A percentile compares a stretch with the other conserved stretches of the same genome.
phyloP scores from a whole-genome alignment of 2,113 vertebrate genomes.

The Tor tambroides region DNA sequence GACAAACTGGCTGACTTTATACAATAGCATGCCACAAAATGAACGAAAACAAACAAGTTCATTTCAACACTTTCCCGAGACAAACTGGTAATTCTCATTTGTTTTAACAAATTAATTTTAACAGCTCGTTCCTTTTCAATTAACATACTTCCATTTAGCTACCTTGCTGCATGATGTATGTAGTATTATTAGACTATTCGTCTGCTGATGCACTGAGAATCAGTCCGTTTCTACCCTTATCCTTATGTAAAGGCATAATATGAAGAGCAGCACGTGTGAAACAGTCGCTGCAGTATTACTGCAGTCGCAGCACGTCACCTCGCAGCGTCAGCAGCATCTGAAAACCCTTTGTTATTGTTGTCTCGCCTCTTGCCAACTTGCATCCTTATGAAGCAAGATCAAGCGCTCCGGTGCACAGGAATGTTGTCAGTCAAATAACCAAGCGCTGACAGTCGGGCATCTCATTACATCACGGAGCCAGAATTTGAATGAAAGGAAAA shows the following conservation, averaged over 20 bases:
- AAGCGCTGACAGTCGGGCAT: background rate
- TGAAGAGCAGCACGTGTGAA: constrained; percentile 10
- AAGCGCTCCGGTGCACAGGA: background rate
- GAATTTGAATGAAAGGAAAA: too few relatives aligned
- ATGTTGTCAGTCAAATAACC: constrained; percentile 6
- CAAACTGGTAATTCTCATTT: background rate
- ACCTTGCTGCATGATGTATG: background rate
- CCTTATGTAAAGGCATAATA: background rate
- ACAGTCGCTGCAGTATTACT: constrained; percentile 46
- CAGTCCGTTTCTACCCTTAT: background rate
- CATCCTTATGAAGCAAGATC: constrained; percentile 37
- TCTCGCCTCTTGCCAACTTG: constrained; percentile 47
- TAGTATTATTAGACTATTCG: background rate
- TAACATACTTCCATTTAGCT: background rate
- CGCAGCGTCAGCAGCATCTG: constrained; percentile 53
- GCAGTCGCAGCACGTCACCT: constrained; percentile 54
- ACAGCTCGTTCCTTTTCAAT: background rate
- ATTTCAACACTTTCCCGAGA: too few relatives aligned
- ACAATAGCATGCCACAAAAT: background rate
- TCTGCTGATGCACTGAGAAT: background rate
- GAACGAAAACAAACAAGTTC: background rate
- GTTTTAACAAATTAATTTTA: too few relatives aligned
- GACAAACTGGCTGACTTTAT: background rate
- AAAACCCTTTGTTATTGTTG: constrained; percentile 44
- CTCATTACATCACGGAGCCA: too few relatives aligned